These are phyloP conservation scores for Styela clava DNA, from an alignment of 23 tunicate genomes.

Conservation along the genomic window DNA sequence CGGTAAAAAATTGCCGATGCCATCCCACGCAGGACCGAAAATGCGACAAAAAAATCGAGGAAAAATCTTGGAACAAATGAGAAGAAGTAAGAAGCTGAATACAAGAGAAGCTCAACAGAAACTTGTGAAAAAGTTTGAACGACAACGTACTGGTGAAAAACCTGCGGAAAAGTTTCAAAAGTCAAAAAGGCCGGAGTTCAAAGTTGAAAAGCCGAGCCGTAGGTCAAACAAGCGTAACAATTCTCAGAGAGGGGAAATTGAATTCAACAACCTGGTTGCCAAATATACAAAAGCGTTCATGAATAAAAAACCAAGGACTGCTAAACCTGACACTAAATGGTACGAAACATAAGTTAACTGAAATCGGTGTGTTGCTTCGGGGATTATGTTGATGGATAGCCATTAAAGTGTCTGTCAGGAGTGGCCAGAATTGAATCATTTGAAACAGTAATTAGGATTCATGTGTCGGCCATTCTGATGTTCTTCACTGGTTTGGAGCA, in stretches of 20 bases:
- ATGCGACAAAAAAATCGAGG: conserved; percentile 82
- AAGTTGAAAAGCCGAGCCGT: background rate
- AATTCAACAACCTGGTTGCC: conserved; percentile 62
- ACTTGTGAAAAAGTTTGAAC: background rate
- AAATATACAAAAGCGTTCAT: conserved; percentile 49
- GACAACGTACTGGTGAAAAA: background rate
- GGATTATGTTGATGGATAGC: too few species aligned
- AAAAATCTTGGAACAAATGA: conserved; percentile 58
- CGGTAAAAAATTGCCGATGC: conserved; percentile 74
- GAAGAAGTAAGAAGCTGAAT: conserved; percentile 70
- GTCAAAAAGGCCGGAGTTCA: background rate
- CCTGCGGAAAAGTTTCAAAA: background rate
- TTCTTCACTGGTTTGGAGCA: too few species aligned
- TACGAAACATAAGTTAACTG: conserved; percentile 28
- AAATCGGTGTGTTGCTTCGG: too few species aligned
- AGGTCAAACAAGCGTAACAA: background rate
- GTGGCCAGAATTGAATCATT: too few species aligned
- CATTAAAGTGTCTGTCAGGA: too few species aligned
- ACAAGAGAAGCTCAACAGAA: conserved; percentile 7
- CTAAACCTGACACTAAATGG: conserved; percentile 32
- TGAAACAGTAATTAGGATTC: too few species aligned
- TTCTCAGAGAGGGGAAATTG: conserved; percentile 28
- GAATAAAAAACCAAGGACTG: background rate
- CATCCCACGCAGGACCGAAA: conserved; percentile 85
- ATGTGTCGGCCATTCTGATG: too few species aligned